A percentile compares a stretch with the other conserved stretches of the same genome.
These are phyloP conservation scores for Acropternis orthonyx DNA, from an alignment of 2,797 vertebrate species.

Conservation along the genomic window DNA sequence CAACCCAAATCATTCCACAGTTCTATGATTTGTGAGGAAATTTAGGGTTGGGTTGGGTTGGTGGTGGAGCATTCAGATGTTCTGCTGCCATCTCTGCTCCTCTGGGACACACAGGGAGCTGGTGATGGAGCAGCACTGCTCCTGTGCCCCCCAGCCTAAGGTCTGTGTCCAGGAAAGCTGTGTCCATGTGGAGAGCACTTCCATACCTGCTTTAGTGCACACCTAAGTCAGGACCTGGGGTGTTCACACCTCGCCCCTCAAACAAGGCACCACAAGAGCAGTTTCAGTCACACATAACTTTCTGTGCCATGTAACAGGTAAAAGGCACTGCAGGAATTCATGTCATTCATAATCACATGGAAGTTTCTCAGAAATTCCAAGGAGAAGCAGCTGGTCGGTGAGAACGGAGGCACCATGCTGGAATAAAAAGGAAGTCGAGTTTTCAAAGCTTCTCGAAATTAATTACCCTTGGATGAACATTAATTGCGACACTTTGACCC, in stretches of 20 bases:
- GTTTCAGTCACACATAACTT: accelerated
- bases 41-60: neutral
- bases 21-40: neutral
- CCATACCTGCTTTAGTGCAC: neutral
- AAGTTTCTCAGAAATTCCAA: neutral
- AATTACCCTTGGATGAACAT: constrained; percentile 49
- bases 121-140: neutral
- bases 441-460: constrained; percentile 50
- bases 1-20: neutral
- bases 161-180: neutral
- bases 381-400: neutral
- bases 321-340: neutral
- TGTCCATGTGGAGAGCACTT: accelerated
- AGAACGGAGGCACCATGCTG: neutral
- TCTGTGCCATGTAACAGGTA: accelerated
- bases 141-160: neutral
- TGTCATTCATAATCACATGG: neutral
- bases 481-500: constrained; percentile 39
- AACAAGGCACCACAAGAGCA: accelerated
- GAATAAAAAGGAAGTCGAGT: neutral
- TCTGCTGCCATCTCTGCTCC: neutral
- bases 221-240: neutral
- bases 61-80: neutral
- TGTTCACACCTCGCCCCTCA: neutral
- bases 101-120: neutral